Percentiles rank a stretch among this genome's conserved stretches.
Evolutionary conservation across 1,140 invertebrate species (phyloP).

Genomic region (Drosophila murphyi): DNA sequence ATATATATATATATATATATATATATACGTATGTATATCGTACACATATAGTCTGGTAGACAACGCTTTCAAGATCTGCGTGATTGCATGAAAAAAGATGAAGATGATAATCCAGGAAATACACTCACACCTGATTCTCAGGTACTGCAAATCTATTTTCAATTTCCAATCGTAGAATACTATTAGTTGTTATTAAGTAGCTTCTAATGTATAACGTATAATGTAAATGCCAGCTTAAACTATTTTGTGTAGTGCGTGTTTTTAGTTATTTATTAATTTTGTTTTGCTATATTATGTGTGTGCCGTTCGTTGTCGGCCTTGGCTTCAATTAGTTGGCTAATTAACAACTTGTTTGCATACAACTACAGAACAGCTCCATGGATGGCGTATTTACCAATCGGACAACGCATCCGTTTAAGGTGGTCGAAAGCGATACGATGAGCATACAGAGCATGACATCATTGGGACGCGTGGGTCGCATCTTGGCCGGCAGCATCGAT

Average conservation of each 20-base stretch:
- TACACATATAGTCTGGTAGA: conserved; percentile 84
- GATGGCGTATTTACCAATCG: conserved; percentile 86
- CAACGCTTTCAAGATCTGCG: conserved; percentile 92
- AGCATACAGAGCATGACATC: conserved; percentile 95
- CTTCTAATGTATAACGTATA: conserved; percentile 13
- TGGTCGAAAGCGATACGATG: conserved; percentile 94
- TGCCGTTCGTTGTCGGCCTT: neutral
- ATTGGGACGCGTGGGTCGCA: conserved; percentile 90
- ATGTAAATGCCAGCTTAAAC: conserved; percentile 23
- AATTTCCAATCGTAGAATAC: conserved; percentile 24
- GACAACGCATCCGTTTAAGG: conserved; percentile 89
- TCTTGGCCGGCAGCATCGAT: conserved; percentile 88
- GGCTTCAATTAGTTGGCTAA: conserved; percentile 30
- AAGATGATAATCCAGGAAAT: conserved; percentile 88
- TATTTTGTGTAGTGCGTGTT: conserved; percentile 11
- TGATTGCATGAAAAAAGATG: conserved; percentile 93
- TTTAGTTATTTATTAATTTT: neutral
- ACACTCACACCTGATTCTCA: conserved; percentile 92
- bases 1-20: conserved; percentile 29
- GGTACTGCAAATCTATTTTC: conserved; percentile 84
- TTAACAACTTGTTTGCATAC: conserved; percentile 29
- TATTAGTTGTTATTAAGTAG: conserved; percentile 4
- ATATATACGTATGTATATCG: conserved; percentile 43
- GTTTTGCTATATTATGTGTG: neutral
- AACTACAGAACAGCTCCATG: conserved; percentile 84